Conservation (phyloP, 2,113 vertebrate genomes). For the Dolichotis patagonum region DNA sequence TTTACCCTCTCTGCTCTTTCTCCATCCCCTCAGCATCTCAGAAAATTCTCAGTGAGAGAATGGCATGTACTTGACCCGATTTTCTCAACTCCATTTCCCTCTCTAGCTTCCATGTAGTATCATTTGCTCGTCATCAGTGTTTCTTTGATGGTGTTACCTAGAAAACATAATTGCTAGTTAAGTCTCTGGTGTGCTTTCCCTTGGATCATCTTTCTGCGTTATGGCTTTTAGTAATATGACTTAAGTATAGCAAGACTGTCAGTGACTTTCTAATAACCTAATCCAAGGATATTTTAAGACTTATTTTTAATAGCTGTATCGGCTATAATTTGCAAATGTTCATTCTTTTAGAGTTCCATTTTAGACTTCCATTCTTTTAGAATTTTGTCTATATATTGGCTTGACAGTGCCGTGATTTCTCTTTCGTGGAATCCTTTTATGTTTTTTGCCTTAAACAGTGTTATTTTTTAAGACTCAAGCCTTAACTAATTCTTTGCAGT, state of each 20-base stretch:
- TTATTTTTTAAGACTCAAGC: neutral
- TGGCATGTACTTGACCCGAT: neutral
- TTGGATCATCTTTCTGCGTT: neutral
- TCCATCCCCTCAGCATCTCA: neutral
- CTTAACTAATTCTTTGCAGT: neutral
- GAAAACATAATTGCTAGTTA: neutral
- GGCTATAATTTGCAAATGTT: neutral
- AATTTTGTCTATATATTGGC: neutral
- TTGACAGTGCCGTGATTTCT: neutral
- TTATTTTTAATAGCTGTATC: neutral
- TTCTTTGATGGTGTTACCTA: neutral
- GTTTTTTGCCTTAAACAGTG: conserved; percentile 5
- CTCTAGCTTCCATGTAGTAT: neutral
- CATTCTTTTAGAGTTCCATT: neutral
- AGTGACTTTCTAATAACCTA: neutral
- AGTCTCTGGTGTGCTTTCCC: neutral
- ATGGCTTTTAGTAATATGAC: neutral
- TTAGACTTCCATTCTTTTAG: neutral
- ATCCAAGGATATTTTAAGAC: neutral
- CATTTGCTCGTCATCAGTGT: neutral
- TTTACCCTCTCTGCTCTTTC: neutral
- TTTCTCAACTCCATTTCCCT: neutral
- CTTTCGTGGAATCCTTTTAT: neutral
- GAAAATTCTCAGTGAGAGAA: neutral
- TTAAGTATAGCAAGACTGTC: neutral